A percentile compares a stretch with the other conserved stretches of the same genome.
phyloP scores from a whole-genome alignment of 2,797 vertebrate genomes.

The Gallinago solitaria region DNA sequence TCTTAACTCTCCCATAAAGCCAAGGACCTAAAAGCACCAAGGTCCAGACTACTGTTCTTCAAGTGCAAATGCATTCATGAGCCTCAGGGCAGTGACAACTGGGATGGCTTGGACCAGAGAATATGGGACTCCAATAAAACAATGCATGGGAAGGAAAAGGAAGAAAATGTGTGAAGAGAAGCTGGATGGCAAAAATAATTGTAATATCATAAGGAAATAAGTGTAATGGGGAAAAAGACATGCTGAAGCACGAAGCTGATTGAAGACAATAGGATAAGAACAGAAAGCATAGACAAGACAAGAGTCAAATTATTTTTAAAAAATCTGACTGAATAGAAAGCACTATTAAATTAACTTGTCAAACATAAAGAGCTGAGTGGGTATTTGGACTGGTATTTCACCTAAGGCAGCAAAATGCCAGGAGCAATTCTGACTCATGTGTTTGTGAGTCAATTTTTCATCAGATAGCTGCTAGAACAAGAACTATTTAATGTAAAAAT shows the following conservation, averaged over 20 bases:
- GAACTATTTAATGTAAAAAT: neutral
- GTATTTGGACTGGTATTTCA: conserved; percentile 19
- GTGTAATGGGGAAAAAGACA: neutral
- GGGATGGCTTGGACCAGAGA: neutral
- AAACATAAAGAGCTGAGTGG: neutral
- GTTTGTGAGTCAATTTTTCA: conserved; percentile 20
- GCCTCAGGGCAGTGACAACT: neutral
- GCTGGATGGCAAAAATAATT: neutral
- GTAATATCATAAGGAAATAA: neutral
- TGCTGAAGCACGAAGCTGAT: neutral
- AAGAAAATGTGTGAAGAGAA: neutral
- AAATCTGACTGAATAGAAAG: neutral
- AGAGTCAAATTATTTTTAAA: neutral
- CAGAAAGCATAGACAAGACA: neutral
- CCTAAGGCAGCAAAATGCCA: neutral
- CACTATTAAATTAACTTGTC: neutral
- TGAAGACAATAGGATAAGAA: neutral
- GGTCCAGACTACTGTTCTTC: neutral
- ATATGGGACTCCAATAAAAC: neutral
- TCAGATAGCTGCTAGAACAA: conserved; percentile 37
- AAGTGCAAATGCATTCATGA: neutral
- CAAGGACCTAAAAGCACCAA: neutral
- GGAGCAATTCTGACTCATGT: neutral
- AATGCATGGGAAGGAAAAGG: neutral
- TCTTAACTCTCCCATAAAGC: neutral